Conservation (phyloP, 64 coral and sea anemone genomes). For the Stylophora pistillata region DNA sequence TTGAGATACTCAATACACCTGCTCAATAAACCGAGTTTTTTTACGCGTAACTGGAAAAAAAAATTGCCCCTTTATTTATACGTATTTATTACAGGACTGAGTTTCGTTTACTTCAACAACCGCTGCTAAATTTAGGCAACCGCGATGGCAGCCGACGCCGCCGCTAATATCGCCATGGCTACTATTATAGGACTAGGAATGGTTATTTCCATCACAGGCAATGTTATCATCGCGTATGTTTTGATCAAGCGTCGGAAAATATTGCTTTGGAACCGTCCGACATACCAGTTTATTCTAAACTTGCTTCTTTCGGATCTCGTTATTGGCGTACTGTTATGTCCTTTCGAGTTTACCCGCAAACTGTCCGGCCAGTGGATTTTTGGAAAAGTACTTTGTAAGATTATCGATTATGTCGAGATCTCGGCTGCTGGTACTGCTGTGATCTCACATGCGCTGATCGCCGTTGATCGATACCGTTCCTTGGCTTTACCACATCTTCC, state of each 20-base stretch:
- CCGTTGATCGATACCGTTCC: constrained; percentile 46
- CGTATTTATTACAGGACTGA: neutral
- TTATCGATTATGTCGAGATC: constrained; percentile 43
- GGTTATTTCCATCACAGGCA: neutral
- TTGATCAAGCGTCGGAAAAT: constrained; percentile 19
- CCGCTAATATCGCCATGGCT: neutral
- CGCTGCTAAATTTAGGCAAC: neutral
- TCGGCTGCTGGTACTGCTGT: constrained; percentile 45
- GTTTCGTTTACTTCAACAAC: neutral
- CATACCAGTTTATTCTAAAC: constrained; percentile 66
- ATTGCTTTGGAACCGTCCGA: constrained; percentile 14
- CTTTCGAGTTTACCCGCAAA: constrained; percentile 38
- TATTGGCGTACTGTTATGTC: constrained; percentile 29
- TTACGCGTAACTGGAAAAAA: no score
- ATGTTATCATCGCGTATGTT: neutral
- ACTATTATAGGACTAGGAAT: neutral
- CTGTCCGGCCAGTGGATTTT: constrained; percentile 22
- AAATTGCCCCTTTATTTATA: no score
- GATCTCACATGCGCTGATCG: constrained; percentile 41
- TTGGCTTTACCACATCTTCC: constrained; percentile 32
- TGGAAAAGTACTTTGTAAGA: constrained; percentile 51
- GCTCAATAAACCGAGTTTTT: no score
- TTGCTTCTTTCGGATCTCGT: constrained; percentile 57
- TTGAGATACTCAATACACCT: no score
- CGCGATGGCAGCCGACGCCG: neutral